phyloP scores from a whole-genome alignment of 2,888 invertebrate genomes.

The Perizoma flavofasciatum region DNA sequence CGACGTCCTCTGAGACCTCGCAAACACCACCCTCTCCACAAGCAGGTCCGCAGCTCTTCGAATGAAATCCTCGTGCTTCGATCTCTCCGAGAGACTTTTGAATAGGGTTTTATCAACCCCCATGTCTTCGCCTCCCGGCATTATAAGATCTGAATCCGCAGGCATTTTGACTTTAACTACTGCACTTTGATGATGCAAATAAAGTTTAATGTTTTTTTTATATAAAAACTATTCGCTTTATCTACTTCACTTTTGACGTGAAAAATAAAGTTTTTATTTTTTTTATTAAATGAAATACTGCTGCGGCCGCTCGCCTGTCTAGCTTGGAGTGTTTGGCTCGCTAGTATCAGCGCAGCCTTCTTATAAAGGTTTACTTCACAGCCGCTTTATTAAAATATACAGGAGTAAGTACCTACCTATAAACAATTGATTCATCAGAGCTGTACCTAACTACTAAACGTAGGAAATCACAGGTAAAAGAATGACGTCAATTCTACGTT shows the following conservation, averaged over 20 bases:
- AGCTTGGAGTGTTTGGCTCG: conserved; percentile 66
- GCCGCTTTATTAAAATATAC: conserved; percentile 45
- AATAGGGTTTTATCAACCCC: conserved; percentile 63
- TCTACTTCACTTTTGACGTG: conserved; percentile 43
- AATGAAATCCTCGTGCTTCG: conserved; percentile 89
- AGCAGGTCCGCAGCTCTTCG: conserved; percentile 88
- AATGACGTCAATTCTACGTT: conserved; percentile 1
- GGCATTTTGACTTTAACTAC: conserved; percentile 63
- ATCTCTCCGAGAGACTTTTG: conserved; percentile 85
- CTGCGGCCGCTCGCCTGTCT: conserved; percentile 68
- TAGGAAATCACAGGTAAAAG: not conserved
- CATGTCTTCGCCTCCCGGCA: conserved; percentile 60
- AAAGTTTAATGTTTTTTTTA: conserved; percentile 49
- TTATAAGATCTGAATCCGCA: conserved; percentile 74
- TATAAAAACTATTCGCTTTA: conserved; percentile 17
- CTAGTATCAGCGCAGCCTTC: conserved; percentile 64
- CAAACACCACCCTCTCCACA: conserved; percentile 89
- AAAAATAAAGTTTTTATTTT: conserved; percentile 49
- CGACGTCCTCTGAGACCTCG: conserved; percentile 87
- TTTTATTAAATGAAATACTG: conserved; percentile 40
- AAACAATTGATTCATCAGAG: conserved; percentile 39
- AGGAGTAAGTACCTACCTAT: conserved; percentile 7
- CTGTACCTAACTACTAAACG: conserved; percentile 1
- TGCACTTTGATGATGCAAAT: conserved; percentile 40
- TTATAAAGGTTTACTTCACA: conserved; percentile 74